These are phyloP conservation scores for Hymenopus coronatus DNA, from an alignment of 2,888 invertebrate genomes.

Conservation along the genomic window DNA sequence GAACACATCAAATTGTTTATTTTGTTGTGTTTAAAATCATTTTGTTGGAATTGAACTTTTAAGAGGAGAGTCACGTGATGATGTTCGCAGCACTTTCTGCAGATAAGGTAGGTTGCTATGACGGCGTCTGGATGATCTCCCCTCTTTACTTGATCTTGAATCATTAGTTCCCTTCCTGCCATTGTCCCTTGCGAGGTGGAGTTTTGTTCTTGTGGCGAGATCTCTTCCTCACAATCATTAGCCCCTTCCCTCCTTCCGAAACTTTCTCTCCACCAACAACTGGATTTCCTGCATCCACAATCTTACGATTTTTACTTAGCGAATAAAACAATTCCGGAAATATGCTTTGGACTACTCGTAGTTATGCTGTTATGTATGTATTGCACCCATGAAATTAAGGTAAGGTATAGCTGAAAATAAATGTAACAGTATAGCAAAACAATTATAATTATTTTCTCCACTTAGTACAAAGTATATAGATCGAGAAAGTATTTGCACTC, in stretches of 20 bases:
- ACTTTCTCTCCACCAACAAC: not conserved
- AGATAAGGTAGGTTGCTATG: not conserved
- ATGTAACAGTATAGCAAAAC: too few species aligned
- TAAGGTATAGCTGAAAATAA: too few species aligned
- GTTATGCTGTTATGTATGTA: too few species aligned
- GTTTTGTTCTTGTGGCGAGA: not conserved
- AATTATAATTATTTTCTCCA: too few species aligned
- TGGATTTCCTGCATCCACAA: not conserved
- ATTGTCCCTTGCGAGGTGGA: not conserved
- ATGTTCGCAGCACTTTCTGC: not conserved
- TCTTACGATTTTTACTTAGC: not conserved
- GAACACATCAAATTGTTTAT: too few species aligned
- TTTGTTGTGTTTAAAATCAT: too few species aligned
- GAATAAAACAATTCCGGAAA: not conserved
- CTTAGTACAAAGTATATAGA: too few species aligned
- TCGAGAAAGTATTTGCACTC: too few species aligned
- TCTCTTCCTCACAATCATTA: slow-evolving; percentile 10
- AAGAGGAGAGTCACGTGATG: too few species aligned
- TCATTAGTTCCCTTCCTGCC: not conserved
- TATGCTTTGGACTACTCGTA: not conserved
- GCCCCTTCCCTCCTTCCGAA: not conserved
- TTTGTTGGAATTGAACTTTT: too few species aligned
- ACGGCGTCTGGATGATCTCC: not conserved
- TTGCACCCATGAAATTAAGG: too few species aligned
- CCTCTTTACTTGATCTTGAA: not conserved